Evolutionary conservation across 2,797 vertebrate species (phyloP).

Genomic region (Perodicticus potto): DNA sequence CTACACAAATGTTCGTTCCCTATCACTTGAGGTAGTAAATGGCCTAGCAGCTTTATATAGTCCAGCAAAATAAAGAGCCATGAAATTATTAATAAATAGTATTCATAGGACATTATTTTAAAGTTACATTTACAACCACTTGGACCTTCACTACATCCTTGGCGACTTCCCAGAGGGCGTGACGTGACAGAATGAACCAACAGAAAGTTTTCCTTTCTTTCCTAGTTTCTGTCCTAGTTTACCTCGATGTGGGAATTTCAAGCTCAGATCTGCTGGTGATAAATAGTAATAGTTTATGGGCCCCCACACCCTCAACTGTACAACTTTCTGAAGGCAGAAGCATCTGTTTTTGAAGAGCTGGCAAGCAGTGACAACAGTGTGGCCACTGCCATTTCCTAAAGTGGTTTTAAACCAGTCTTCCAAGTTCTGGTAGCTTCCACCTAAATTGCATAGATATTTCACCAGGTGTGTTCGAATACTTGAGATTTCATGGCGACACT

Average conservation of each 20-base stretch:
- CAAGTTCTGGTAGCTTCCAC: too few species aligned
- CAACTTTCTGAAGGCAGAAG: neutral
- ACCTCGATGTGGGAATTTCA: neutral
- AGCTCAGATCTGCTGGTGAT: slow-evolving; percentile 45
- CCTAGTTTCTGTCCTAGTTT: neutral
- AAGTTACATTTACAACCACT: slow-evolving; percentile 37
- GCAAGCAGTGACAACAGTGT: neutral
- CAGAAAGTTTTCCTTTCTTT: neutral
- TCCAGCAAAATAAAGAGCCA: slow-evolving; percentile 6
- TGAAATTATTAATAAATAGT: neutral
- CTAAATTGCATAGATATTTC: neutral
- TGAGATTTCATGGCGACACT: neutral
- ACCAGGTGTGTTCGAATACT: neutral
- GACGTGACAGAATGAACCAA: neutral
- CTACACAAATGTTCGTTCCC: neutral
- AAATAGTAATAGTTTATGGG: neutral
- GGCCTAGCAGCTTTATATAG: slow-evolving; percentile 8
- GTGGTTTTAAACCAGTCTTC: neutral
- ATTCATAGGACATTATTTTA: neutral
- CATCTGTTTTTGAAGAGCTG: neutral
- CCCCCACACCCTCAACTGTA: neutral
- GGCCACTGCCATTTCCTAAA: neutral
- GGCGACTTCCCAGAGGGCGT: neutral
- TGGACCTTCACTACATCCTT: neutral
- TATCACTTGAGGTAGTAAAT: slow-evolving; percentile 46